Base-by-base conservation (phyloP, 2,797 vertebrate species). In the Melanotaenia nigrans region DNA sequence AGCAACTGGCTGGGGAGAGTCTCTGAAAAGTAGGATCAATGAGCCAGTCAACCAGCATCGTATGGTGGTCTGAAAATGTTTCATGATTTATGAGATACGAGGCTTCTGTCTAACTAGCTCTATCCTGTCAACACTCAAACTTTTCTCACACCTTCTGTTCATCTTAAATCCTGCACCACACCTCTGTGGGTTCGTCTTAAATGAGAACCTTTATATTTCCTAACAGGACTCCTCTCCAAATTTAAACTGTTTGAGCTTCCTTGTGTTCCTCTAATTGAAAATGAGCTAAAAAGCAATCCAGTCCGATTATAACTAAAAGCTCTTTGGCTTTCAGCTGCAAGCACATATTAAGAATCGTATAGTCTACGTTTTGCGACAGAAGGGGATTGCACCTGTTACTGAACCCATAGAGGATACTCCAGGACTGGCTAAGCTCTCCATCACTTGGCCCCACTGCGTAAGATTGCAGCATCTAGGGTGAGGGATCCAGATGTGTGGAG, bases 21-120 rank as follows among this genome's bases (percentile, higher is more conserved):
- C 73, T 79, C 74, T 83, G 81, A 77, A 78, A 87, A 85, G 75
- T 45, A 91, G 70, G 78, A 92, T 90, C 89, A 90, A 91, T 91
- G 91, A 82, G 75, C 75, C 60, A 69, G 84, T 89, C 87, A 87
- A 64, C 59, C 56, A 3, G 82, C 78, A 63, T 83, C 81, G 49
- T 83, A 82, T 78, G 84, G 83, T 74, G 81, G 79, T 86, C 76
- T 74, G 79, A 77, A 88, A 88, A 72, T 3, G 5, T 45, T 69
- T 72, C 61, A 65, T 86, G 89, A 90, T 89, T 86, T 82, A 90
- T 55, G 75, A 85, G 79, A 81, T 32, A 49, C 9, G 53, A 66
- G 71, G 67, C 77, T 49, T 71, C 1, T 28, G 66, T 73, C 67
- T 51, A 71, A 85, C 73, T 69, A 59, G 67, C 67, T 84, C 78